Evolutionary conservation across 2,113 vertebrate genomes (phyloP).

Genomic region (Cynopterus brachyotis): DNA sequence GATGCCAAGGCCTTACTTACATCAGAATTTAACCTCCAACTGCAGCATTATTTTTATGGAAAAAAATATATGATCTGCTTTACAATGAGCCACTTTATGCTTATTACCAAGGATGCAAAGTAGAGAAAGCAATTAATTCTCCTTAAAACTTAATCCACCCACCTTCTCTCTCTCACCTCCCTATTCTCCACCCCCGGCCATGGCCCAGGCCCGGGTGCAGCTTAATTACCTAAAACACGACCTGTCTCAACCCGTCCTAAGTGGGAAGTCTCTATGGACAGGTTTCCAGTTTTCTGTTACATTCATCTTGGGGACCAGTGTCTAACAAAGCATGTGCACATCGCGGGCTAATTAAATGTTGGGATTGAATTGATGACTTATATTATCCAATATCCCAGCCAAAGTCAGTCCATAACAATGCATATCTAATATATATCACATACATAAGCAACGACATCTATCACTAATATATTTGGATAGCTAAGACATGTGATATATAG

Average conservation of each 20-base stretch:
- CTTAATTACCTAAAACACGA: not conserved
- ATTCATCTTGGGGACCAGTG: not conserved
- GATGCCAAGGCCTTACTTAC: not conserved
- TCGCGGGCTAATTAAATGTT: not conserved
- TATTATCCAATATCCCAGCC: not conserved
- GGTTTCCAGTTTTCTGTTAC: not conserved
- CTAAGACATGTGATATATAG: not conserved
- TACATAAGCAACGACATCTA: not conserved
- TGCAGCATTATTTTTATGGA: not conserved
- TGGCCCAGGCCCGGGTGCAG: too few species aligned
- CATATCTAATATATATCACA: not conserved
- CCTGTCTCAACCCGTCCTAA: not conserved
- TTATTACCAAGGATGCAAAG: not conserved
- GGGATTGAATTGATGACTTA: not conserved
- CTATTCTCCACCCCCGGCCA: too few species aligned
- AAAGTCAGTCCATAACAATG: not conserved
- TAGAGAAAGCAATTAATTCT: not conserved
- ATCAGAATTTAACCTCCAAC: not conserved
- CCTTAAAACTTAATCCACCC: not conserved
- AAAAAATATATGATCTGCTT: constrained; percentile 13
- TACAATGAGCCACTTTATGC: not conserved
- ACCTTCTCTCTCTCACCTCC: not conserved
- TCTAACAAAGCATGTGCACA: not conserved
- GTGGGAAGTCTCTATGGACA: not conserved
- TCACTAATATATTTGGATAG: not conserved